Evolutionary conservation across 1,140 invertebrate species (phyloP).

Genomic region (Drosophila sturtevanti): DNA sequence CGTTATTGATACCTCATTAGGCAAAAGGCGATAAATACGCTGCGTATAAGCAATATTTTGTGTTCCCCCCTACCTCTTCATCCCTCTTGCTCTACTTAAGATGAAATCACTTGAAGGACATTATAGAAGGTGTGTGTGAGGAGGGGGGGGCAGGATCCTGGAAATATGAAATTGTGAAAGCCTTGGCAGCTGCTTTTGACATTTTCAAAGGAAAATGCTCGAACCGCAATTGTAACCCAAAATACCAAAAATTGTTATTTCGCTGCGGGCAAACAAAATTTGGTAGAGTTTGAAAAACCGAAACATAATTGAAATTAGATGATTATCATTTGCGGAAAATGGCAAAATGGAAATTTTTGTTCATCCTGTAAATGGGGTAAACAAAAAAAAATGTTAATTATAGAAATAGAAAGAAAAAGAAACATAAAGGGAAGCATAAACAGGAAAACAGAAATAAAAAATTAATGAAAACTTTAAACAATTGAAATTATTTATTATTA

Average conservation of each 20-base stretch:
- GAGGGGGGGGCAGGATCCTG: not conserved
- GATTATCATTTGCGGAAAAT: slow-evolving; percentile 50
- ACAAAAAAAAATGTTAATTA: not conserved
- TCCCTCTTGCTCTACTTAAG: not conserved
- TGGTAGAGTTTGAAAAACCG: not conserved
- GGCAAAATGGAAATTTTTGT: not conserved
- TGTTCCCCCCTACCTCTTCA: not conserved
- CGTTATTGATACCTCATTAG: slow-evolving; percentile 78
- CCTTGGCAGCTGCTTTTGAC: slow-evolving; percentile 45
- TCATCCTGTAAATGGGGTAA: slow-evolving; percentile 1
- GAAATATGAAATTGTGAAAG: slow-evolving; percentile 24
- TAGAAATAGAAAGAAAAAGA: not conserved
- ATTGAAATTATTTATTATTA: not conserved
- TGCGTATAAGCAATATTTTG: slow-evolving; percentile 59
- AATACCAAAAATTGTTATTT: slow-evolving; percentile 19
- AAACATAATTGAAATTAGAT: slow-evolving; percentile 65
- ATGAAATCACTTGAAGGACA: not conserved
- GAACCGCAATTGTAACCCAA: slow-evolving; percentile 21
- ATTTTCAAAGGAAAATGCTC: slow-evolving; percentile 36
- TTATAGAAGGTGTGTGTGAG: not conserved
- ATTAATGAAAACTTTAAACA: not conserved
- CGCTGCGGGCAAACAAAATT: slow-evolving; percentile 29
- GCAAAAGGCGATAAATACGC: slow-evolving; percentile 53
- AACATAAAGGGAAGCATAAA: too few relatives aligned
- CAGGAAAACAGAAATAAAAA: not conserved